Evolutionary conservation across 2,113 vertebrate genomes (phyloP).

Genomic region (Caracal caracal): DNA sequence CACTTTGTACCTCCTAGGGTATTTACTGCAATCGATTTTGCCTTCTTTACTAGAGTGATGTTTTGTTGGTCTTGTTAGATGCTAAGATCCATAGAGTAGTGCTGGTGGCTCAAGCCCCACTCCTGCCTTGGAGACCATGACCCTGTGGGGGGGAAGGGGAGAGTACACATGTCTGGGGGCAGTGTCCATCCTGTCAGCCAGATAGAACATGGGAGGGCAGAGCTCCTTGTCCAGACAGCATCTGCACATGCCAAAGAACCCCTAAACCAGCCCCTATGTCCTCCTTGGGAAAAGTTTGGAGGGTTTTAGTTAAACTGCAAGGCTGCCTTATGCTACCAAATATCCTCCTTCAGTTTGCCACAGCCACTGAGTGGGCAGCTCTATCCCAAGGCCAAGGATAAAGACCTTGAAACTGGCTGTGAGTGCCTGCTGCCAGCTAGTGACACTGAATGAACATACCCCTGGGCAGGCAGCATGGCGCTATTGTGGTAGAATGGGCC

Average conservation of each 20-base stretch:
- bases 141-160: neutral
- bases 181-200: neutral
- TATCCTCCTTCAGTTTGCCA: neutral
- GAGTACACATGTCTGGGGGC: neutral
- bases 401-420: neutral
- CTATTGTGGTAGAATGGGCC: neutral
- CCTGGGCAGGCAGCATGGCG: neutral
- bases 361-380: neutral
- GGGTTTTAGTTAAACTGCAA: neutral
- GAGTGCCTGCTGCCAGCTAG: neutral
- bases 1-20: neutral
- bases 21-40: neutral
- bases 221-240: neutral
- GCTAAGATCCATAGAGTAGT: neutral
- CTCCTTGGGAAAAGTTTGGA: slow-evolving; percentile 21
- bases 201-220: neutral
- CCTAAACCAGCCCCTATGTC: neutral
- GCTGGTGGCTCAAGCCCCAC: neutral
- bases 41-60: neutral
- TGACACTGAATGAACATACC: neutral
- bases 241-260: neutral
- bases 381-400: neutral
- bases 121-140: neutral
- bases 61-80: neutral
- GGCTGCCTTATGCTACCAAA: neutral